Evolutionary conservation across 2,797 vertebrate genomes (phyloP), one percentile per base, ranked within the genome.

Genomic region (Spondyliosoma cantharus): DNA sequence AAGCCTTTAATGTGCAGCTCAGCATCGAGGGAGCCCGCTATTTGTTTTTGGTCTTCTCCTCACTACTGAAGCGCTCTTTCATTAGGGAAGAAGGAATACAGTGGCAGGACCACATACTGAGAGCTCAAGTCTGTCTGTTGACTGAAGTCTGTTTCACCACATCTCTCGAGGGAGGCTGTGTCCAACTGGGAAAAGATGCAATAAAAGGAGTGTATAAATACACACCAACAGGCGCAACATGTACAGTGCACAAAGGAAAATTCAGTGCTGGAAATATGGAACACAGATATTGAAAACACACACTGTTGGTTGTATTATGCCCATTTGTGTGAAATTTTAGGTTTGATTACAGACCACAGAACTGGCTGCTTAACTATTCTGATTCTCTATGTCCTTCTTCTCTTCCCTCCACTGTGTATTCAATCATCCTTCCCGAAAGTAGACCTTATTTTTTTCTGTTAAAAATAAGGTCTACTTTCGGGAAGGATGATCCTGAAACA

Each of bases 61-160:
- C 65, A 58, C 68, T 24, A 67, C 49, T 61, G 45, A 82, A 81
- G 75, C 22, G 0, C 43, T 77, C 71, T 76, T 84, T 90, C 68
- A 85, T 87, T 77, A 84, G 60, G 45, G 56, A 68, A 70, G 12
- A 72, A 66, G 29, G 74, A 83, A 70, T 63, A 67, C 49, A 65
- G 72, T 80, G 65, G 84, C 60, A 83, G n/a, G 84, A 67, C 87
- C 84, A 71, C 90, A 90, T 60, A 73, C 76, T 57, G 91, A 81
- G 82, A 76, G 60, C 82, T 82, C 73, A 87, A 86, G 65, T 81
- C 69, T 79, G 84, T 58, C 74, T 66, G 43, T 78, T 20, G 63
- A 82, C 70, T 86, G 57, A 77, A 83, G 89, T 80, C 59, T 74
- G 70, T 46, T 85, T 84, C 65, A 71, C 56, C 62, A 29, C 71